Evolutionary conservation across 2,888 invertebrate species (phyloP).

Genomic region (Spodoptera littoralis): DNA sequence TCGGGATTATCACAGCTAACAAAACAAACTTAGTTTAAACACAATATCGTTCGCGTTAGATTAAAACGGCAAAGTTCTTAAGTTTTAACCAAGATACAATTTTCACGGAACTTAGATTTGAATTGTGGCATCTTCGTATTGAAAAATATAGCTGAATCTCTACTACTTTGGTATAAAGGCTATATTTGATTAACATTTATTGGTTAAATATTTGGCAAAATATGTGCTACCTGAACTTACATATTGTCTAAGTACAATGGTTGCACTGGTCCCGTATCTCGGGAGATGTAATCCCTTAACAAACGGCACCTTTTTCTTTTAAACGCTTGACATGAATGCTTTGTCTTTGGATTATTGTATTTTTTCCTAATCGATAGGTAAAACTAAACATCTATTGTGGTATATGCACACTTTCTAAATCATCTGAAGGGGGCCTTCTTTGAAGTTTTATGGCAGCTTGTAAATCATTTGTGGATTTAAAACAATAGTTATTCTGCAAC

Average conservation of each 20-base stretch:
- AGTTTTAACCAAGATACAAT: constrained; percentile 59
- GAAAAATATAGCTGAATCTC: constrained; percentile 12
- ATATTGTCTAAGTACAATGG: constrained; percentile 80
- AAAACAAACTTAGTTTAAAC: constrained; percentile 65
- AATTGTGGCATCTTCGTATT: constrained; percentile 30
- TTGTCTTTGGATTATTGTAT: constrained; percentile 70
- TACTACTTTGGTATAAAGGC: constrained; percentile 36
- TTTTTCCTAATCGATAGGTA: constrained; percentile 57
- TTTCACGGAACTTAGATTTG: constrained; percentile 67
- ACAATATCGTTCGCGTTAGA: constrained; percentile 59
- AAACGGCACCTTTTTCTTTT: constrained; percentile 81
- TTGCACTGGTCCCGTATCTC: constrained; percentile 70
- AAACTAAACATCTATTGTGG: constrained; percentile 65
- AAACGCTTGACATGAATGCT: constrained; percentile 78
- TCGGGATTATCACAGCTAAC: constrained; percentile 68
- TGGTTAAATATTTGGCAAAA: constrained; percentile 60
- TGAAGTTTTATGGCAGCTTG: constrained; percentile 55
- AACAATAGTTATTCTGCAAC: constrained; percentile 51
- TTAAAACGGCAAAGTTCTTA: constrained; percentile 61
- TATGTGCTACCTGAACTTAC: constrained; percentile 81
- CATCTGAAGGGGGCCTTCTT: constrained; percentile 59
- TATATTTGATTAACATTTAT: constrained; percentile 43
- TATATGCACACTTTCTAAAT: constrained; percentile 52
- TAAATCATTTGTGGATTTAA: constrained; percentile 63
- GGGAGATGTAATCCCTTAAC: constrained; percentile 80